Evolutionary conservation across 1,140 invertebrate species (phyloP), one percentile per base, ranked within the genome.

Genomic region (Cydia strobilella): DNA sequence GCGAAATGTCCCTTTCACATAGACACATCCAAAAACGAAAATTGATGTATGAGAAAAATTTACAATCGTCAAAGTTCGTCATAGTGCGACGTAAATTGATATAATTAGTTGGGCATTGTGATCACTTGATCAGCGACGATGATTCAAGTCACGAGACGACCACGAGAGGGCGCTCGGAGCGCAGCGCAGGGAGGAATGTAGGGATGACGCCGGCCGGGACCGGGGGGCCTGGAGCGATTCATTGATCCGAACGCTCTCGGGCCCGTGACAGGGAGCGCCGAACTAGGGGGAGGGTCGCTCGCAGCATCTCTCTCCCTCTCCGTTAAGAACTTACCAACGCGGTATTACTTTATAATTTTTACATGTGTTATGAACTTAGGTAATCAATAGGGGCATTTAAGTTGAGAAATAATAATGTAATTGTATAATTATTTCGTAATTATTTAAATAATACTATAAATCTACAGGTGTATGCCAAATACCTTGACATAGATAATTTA

Each of bases 211-310:
- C 80, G 82, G 78, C 77, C 76, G 75, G 79, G 80, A 75, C 80
- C 80, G 80, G 84, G 87, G 86, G 83, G 82, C 88, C 78, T 86
- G 87, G 87, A 86, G 86, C 86, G 88, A 90, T 93, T 93, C 91
- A 93, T 93, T 93, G 92, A 93, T 93, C 91, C 92, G 90, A 90
- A 92, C 82, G 77, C 81, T 87, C 87, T 93, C 91, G 91, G 91
- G 78, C 83, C 74, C 77, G 75, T 80, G 89, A 92, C 80, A 86
- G 83, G 81, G 89, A 92, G 81, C 72, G 77, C 79, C 76, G 79
- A 79, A 20, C 72, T 27, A 31, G 20, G 42, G 79, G 77, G 77
- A 83, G 80, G 79, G 54, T 80, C 73, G 75, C 51, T 42, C 72
- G 15, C 54, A 75, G 39, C 72, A 69, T 86, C 83, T 82, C 81